Evolutionary conservation across 30 jellyfish, hydroid and myxozoan genomes (phyloP).

Genomic region (Sanderia malayensis): DNA sequence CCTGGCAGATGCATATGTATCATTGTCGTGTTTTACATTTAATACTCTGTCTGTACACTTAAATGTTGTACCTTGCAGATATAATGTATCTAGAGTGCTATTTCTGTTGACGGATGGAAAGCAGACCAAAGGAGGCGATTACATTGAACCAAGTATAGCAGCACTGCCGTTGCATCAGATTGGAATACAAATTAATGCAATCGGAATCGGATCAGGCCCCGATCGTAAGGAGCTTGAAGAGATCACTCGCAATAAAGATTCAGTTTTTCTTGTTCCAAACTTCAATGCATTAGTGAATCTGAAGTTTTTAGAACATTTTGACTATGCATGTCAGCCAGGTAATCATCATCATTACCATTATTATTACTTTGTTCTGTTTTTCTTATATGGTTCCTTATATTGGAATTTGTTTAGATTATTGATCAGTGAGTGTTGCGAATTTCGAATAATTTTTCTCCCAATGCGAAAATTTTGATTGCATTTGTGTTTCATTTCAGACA

Average conservation of each 20-base stretch:
- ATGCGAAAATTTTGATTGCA: too few relatives aligned
- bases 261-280: conserved; percentile 16
- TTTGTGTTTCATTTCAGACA: too few relatives aligned
- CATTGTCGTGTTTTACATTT: too few relatives aligned
- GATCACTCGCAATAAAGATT: conserved; percentile 17
- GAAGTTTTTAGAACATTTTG: conserved; percentile 1
- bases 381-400: too few relatives aligned
- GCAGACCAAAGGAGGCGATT: conserved; percentile 52
- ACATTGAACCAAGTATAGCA: conserved; percentile 50
- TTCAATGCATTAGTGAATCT: not conserved
- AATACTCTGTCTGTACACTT: not conserved
- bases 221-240: conserved; percentile 25
- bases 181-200: conserved; percentile 29
- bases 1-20: too few relatives aligned
- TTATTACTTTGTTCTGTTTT: too few relatives aligned
- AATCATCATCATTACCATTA: too few relatives aligned
- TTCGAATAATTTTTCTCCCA: too few relatives aligned
- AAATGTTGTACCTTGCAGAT: not conserved
- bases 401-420: too few relatives aligned
- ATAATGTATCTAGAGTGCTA: conserved; percentile 37
- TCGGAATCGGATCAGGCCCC: conserved; percentile 37
- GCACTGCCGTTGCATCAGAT: conserved; percentile 30
- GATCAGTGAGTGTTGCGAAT: too few relatives aligned
- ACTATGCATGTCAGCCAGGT: conserved; percentile 43
- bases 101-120: conserved; percentile 51